Evolutionary conservation across 2,113 vertebrate species (phyloP).

Genomic region (Panurus biarmicus): DNA sequence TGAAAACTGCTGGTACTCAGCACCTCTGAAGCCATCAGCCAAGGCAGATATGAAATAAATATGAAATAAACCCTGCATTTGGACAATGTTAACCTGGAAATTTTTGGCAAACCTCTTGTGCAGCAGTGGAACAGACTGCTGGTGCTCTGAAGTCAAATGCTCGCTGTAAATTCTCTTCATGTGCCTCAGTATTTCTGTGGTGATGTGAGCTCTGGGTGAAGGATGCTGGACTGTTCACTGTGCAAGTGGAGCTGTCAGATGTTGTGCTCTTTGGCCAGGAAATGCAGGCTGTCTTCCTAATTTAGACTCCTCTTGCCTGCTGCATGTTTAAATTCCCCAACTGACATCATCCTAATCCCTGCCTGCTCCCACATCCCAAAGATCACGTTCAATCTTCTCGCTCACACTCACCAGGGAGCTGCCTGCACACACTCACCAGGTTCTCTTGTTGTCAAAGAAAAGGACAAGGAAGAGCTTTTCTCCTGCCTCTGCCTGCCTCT

Average conservation of each 20-base stretch:
- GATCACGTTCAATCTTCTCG: rapidly evolving
- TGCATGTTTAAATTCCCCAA: background rate
- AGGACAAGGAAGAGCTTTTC: conserved; percentile 95
- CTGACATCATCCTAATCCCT: background rate
- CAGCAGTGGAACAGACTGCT: background rate
- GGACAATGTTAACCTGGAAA: background rate
- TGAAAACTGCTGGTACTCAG: background rate
- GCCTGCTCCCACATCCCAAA: background rate
- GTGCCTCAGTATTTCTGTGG: background rate
- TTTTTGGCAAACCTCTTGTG: background rate
- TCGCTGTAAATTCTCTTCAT: background rate
- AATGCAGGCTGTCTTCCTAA: background rate
- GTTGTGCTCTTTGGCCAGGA: background rate
- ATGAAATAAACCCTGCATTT: background rate
- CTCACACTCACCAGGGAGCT: conserved; percentile 64
- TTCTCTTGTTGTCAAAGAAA: conserved; percentile 99
- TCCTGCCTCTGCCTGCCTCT: conserved; percentile 84
- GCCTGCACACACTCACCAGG: conserved; percentile 79
- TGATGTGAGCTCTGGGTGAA: background rate
- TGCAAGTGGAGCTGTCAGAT: background rate
- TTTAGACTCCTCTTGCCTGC: background rate
- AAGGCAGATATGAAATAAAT: no score
- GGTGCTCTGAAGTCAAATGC: background rate
- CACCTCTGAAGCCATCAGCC: background rate
- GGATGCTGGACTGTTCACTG: background rate